Evolutionary conservation across 2,113 vertebrate species (phyloP), one percentile per base, ranked within the genome.

Genomic region (Apaloderma vittatum): DNA sequence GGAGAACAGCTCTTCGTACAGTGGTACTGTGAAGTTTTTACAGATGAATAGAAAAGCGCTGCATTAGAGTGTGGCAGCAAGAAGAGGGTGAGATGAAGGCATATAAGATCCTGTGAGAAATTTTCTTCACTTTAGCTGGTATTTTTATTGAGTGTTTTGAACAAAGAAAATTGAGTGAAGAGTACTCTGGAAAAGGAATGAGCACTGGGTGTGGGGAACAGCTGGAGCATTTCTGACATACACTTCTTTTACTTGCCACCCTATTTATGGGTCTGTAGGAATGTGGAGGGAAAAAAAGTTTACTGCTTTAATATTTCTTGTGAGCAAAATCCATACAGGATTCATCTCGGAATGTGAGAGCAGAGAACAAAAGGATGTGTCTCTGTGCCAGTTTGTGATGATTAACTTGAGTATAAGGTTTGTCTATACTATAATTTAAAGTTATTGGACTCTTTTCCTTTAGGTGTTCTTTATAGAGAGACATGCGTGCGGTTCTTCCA

Each of bases 281-380:
- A 97, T 96, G 79, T 86, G 76, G 65, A 96, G 48, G 85, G 68
- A 16, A 73, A 97, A 93, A 93, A 91, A 91, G 84, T 97, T 97
- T 96, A 98, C 90, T 93, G 79, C 97, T 93, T 97, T 95, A 94
- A 93, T 96, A 93, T 89, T 97, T 91, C 86, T 92, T 95, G 72
- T 94, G 96, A 97, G 89, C 49, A 75, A 96, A 96, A 97, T 94
- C 94, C 90, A 84, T 92, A 90, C 67, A 96, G 90, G 93, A 94
- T 95, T 51, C 88, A 88, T 96, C 94, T 86, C 15, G 65, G 94
- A 97, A 88, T 51, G 91, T 93, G 82, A 97, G 94, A 97, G 45
- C 32, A 72, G 86, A 93, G 86, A 92, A 95, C 55, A 94, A 96
- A 97, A 95, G 76, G 63, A 91, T 87, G 45, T 46, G 49, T 82